Conservation (phyloP, 2,113 vertebrate species). For the Etheostoma spectabile region DNA sequence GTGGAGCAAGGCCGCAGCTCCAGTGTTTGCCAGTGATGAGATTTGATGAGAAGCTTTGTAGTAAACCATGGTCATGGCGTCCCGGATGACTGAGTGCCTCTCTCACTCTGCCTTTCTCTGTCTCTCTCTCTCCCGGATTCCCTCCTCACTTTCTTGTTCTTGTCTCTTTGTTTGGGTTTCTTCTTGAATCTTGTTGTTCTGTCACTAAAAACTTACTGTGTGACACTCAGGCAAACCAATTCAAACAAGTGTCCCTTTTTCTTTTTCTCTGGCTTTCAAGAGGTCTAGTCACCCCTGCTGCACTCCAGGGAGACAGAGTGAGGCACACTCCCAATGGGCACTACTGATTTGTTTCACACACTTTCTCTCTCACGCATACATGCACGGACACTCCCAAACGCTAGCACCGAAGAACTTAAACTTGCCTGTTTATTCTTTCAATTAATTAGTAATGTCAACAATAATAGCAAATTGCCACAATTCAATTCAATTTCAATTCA, state of each 20-base stretch:
- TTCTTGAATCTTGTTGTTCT: not conserved
- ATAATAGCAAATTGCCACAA: not conserved
- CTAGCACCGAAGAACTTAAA: not conserved
- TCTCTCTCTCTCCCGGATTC: not conserved
- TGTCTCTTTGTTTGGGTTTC: not conserved
- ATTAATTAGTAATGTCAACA: not conserved
- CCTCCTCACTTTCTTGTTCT: not conserved
- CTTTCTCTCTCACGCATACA: not conserved
- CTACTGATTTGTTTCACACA: not conserved
- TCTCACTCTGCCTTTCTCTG: not conserved
- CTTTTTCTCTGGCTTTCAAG: conserved; percentile 24
- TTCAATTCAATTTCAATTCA: no score
- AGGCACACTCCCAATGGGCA: conserved; percentile 6
- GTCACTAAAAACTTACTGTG: conserved; percentile 1
- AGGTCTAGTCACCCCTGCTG: conserved; percentile 19
- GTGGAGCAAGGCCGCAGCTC: conserved; percentile 24
- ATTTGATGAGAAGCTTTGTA: conserved; percentile 43
- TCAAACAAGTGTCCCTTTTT: conserved; percentile 37
- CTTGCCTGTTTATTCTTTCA: not conserved
- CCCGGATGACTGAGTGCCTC: conserved; percentile 20
- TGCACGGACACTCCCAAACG: not conserved
- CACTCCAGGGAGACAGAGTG: conserved; percentile 25
- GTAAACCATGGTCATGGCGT: conserved; percentile 27
- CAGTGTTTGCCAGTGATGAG: conserved; percentile 39
- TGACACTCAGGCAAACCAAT: conserved; percentile 35